These are phyloP conservation scores for Bradypus variegatus DNA, from an alignment of 2,797 vertebrate genomes.

Conservation along the genomic window DNA sequence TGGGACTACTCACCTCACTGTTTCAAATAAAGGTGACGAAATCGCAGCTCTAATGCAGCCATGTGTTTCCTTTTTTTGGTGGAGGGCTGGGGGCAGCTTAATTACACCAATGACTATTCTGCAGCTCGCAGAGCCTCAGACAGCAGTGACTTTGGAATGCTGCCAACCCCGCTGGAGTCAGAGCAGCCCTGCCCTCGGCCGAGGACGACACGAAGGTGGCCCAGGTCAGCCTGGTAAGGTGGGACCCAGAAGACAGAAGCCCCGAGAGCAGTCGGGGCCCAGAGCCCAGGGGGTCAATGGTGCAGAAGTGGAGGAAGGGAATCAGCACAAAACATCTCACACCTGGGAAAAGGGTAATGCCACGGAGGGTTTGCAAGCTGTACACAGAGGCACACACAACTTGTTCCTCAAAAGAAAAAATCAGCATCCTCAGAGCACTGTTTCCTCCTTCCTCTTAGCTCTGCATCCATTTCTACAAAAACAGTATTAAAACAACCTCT, in stretches of 20 bases:
- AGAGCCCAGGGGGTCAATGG: rapidly evolving
- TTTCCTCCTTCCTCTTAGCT: neutral
- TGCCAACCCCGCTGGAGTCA: slow-evolving; percentile 53
- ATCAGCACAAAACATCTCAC: neutral
- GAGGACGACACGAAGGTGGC: slow-evolving; percentile 40
- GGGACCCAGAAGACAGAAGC: neutral
- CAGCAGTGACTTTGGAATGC: slow-evolving; percentile 54
- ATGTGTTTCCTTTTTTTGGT: neutral
- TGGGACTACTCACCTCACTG: slow-evolving; percentile 62
- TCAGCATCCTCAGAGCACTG: rapidly evolving
- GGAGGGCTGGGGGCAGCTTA: slow-evolving; percentile 40
- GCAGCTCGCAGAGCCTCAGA: slow-evolving; percentile 57
- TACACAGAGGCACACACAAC: too few relatives aligned
- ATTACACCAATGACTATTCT: slow-evolving; percentile 62
- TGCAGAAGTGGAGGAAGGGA: neutral
- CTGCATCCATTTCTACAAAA: neutral
- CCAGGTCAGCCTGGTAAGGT: slow-evolving; percentile 29
- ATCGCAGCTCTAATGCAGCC: slow-evolving; percentile 65
- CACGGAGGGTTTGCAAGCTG: too few relatives aligned
- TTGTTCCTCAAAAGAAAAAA: neutral
- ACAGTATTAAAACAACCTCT: rapidly evolving
- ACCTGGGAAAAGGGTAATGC: too few relatives aligned
- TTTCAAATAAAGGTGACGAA: slow-evolving; percentile 59
- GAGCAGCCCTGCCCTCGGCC: slow-evolving; percentile 50
- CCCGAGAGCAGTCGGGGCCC: neutral